phyloP scores from a whole-genome alignment of 2,113 vertebrate species.

The Plectropomus leopardus region DNA sequence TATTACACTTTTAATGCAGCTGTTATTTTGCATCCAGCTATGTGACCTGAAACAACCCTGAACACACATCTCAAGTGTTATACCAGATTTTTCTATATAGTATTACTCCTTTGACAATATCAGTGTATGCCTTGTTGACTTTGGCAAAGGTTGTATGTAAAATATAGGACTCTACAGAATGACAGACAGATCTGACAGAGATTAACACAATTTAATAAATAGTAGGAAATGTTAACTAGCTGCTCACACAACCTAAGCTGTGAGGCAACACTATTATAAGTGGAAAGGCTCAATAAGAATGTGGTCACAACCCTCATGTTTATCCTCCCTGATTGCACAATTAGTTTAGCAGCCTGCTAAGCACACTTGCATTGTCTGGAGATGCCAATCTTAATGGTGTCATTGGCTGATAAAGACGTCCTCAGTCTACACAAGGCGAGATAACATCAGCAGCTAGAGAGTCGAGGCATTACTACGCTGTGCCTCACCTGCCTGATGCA shows the following conservation, averaged over 20 bases:
- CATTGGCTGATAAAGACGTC: conserved; percentile 65
- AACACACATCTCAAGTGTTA: background rate
- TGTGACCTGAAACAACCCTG: background rate
- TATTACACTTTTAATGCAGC: conserved; percentile 20
- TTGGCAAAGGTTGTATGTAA: conserved; percentile 29
- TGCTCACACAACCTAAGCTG: conserved; percentile 22
- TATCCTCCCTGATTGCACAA: conserved; percentile 57
- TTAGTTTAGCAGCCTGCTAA: conserved; percentile 53
- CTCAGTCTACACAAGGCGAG: conserved; percentile 46
- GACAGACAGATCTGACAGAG: background rate
- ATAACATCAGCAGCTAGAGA: conserved; percentile 68
- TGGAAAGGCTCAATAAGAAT: conserved; percentile 43
- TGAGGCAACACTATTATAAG: conserved; percentile 6
- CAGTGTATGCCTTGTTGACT: conserved; percentile 31
- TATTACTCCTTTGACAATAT: conserved; percentile 3
- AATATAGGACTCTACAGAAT: conserved; percentile 32
- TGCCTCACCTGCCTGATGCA: conserved; percentile 68
- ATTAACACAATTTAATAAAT: conserved; percentile 1
- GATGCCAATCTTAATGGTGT: conserved; percentile 80
- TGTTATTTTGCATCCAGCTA: conserved; percentile 2
- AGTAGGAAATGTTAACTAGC: conserved; percentile 9
- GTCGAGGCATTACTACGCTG: conserved; percentile 46
- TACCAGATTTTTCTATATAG: background rate
- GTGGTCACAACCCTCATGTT: conserved; percentile 35
- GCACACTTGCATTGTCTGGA: conserved; percentile 65